A percentile compares a stretch with the other conserved stretches of the same genome.
Evolutionary conservation across 2,888 invertebrate species (phyloP).

Genomic region (Cinara cedri): DNA sequence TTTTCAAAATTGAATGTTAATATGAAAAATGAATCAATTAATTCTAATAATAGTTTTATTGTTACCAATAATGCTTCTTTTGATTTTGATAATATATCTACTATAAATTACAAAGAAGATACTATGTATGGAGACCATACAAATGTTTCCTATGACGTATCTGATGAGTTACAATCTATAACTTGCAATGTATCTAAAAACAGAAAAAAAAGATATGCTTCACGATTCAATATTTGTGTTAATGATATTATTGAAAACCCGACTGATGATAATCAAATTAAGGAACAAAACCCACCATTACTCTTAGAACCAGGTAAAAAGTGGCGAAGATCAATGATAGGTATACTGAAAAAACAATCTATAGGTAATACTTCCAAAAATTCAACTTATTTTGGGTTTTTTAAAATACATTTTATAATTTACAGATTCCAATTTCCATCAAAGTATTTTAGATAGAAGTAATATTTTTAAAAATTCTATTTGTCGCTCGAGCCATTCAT

Average conservation of each 20-base stretch:
- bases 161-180: neutral
- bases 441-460: slow-evolving; percentile 18
- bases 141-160: neutral
- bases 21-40: neutral
- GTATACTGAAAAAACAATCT: slow-evolving; percentile 19
- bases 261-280: neutral
- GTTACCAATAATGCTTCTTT: neutral
- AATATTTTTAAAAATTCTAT: slow-evolving; percentile 13
- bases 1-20: neutral
- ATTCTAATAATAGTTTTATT: neutral
- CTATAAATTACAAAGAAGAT: neutral
- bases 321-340: slow-evolving; percentile 37
- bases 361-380: slow-evolving; percentile 9
- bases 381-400: neutral
- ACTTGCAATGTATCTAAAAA: neutral
- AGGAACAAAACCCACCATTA: neutral
- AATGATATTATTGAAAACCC: neutral
- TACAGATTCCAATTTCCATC: slow-evolving; percentile 37
- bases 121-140: neutral
- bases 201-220: slow-evolving; percentile 34
- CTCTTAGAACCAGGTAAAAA: slow-evolving; percentile 47
- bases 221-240: neutral
- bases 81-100: neutral
- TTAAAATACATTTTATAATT: neutral
- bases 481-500: neutral